Conservation (phyloP, 2,113 vertebrate species). For the Struthio camelus region DNA sequence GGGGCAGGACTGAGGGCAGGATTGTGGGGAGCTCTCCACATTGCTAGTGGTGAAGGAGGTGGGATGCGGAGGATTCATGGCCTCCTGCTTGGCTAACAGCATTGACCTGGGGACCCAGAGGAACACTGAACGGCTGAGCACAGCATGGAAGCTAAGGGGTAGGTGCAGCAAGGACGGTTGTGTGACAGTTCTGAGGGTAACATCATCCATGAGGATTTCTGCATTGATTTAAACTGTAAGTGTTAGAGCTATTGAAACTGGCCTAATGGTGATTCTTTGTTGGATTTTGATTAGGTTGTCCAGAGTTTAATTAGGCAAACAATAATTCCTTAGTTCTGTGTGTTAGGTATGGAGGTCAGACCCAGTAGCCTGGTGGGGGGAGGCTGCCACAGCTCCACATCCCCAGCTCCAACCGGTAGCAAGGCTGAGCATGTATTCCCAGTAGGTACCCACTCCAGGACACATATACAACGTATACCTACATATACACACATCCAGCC, state of each 20-base stretch:
- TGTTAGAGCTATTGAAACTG: neutral
- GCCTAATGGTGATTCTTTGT: neutral
- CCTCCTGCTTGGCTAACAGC: neutral
- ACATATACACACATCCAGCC: too few species aligned
- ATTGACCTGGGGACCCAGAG: neutral
- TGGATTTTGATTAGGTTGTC: neutral
- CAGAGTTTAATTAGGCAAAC: neutral
- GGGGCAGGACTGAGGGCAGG: neutral
- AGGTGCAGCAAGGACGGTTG: neutral
- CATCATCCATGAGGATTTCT: neutral
- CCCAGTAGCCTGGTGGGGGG: too few species aligned
- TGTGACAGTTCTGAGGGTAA: neutral
- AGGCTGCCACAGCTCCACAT: too few species aligned
- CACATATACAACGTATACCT: too few species aligned
- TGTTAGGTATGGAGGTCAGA: too few species aligned
- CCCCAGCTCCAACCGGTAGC: too few species aligned
- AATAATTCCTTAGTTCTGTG: neutral
- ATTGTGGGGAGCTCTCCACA: fast-evolving
- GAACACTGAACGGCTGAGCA: neutral
- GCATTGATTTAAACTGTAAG: neutral
- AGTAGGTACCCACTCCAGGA: too few species aligned
- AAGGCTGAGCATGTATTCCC: too few species aligned
- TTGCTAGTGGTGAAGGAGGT: neutral
- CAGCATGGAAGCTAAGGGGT: neutral
- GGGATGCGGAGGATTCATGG: neutral